These are phyloP conservation scores for Xylophagus ater DNA, from an alignment of 2,888 invertebrate species.

Conservation along the genomic window DNA sequence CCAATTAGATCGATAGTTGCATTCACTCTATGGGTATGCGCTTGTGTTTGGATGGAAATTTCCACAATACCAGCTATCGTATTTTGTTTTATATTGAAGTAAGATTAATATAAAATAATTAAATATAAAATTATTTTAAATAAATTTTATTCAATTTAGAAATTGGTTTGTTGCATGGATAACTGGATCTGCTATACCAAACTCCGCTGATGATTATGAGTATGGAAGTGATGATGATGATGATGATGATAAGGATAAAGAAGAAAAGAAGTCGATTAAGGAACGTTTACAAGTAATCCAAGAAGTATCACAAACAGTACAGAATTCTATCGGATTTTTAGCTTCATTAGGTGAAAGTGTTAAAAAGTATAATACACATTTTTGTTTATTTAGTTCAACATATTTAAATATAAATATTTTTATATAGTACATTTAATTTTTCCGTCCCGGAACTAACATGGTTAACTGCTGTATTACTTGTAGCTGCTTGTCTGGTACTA, in stretches of 20 bases:
- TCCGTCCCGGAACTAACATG: slow-evolving; percentile 93
- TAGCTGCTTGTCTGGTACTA: slow-evolving; percentile 63
- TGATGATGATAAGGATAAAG: slow-evolving; percentile 85
- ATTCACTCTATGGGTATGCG: slow-evolving; percentile 71
- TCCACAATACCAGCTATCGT: slow-evolving; percentile 87
- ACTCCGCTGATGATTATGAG: slow-evolving; percentile 54
- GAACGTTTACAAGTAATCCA: slow-evolving; percentile 91
- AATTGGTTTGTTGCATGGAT: slow-evolving; percentile 37
- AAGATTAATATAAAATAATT: too few relatives aligned
- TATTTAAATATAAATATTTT: background rate
- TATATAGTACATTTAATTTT: slow-evolving; percentile 80
- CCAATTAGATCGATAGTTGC: slow-evolving; percentile 72
- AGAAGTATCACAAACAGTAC: slow-evolving; percentile 93
- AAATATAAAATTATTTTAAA: background rate
- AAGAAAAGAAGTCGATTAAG: slow-evolving; percentile 90
- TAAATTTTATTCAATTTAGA: slow-evolving; percentile 21
- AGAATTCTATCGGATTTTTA: slow-evolving; percentile 88
- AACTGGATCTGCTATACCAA: slow-evolving; percentile 36
- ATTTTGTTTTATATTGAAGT: slow-evolving; percentile 64
- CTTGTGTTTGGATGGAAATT: slow-evolving; percentile 89
- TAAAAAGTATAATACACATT: slow-evolving; percentile 64
- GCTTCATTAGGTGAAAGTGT: slow-evolving; percentile 89
- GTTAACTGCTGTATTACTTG: slow-evolving; percentile 71
- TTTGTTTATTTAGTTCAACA: background rate
- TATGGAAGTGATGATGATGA: slow-evolving; percentile 72